A percentile compares a stretch with the other conserved stretches of the same genome.
phyloP scores from a whole-genome alignment of 2,888 invertebrate species.

The Pantelozetes paolii region DNA sequence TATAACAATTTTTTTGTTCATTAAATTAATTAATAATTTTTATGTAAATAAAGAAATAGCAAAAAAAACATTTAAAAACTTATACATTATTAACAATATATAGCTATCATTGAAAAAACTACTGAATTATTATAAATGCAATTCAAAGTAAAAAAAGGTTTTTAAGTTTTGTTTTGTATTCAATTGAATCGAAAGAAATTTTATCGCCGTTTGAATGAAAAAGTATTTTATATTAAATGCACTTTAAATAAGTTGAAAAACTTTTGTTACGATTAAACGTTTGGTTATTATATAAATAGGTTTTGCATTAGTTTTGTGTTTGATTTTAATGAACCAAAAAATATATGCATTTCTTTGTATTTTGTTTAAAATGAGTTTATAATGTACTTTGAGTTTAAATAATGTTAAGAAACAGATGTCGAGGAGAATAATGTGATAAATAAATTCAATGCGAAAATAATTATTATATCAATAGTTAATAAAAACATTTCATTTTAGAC shows the following conservation, averaged over 20 bases:
- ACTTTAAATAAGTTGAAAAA: neutral
- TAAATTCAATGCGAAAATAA: neutral
- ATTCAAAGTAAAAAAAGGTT: neutral
- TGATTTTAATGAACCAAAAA: neutral
- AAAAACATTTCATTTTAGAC: neutral
- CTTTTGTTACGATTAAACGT: too few relatives aligned
- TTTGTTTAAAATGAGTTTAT: neutral
- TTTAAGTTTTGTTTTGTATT: neutral
- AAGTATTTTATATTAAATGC: neutral
- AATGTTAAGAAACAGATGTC: neutral
- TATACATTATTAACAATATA: slow-evolving; percentile 9
- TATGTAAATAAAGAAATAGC: neutral
- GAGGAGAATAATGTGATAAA: neutral
- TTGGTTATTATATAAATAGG: neutral
- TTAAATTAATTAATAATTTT: neutral
- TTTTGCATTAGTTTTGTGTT: neutral
- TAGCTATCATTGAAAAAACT: neutral
- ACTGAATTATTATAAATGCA: neutral
- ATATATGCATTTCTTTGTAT: neutral
- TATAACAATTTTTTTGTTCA: slow-evolving; percentile 10
- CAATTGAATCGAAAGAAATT: neutral
- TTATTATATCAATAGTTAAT: neutral
- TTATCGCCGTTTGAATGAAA: neutral
- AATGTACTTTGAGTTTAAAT: neutral
- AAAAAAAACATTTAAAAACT: slow-evolving; percentile 14